These are phyloP conservation scores for Ceratothoa steindachneri DNA, from an alignment of 2,888 invertebrate genomes.

Conservation along the genomic window DNA sequence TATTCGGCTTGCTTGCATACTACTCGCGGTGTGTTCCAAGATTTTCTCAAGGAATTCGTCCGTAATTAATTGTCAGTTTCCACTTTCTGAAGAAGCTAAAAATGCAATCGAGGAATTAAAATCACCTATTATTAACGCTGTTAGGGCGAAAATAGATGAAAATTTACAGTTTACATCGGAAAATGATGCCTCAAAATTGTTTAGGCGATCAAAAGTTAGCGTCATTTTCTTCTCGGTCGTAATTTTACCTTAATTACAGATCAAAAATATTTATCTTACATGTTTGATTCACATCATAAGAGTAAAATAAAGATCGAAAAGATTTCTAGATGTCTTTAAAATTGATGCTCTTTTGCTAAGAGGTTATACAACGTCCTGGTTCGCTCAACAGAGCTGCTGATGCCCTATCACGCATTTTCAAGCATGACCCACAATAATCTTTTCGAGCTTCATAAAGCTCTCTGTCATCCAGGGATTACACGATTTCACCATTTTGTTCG, in stretches of 20 bases:
- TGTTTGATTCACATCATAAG: constrained; percentile 21
- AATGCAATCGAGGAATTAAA: constrained; percentile 10
- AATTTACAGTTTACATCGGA: constrained; percentile 15
- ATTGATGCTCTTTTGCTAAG: too few species aligned
- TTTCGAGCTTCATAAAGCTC: constrained; percentile 14
- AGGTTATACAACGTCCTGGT: constrained; percentile 18
- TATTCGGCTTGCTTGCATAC: constrained; percentile 11
- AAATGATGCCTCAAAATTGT: too few species aligned
- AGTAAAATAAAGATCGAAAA: too few species aligned
- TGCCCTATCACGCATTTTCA: too few species aligned
- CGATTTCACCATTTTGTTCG: constrained; percentile 17
- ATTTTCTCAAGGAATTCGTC: too few species aligned
- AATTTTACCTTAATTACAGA: too few species aligned
- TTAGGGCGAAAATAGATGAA: constrained; percentile 18
- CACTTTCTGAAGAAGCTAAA: constrained; percentile 16
- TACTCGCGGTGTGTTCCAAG: constrained; percentile 18
- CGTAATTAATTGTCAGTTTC: too few species aligned
- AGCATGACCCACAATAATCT: constrained; percentile 7
- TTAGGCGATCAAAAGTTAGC: too few species aligned
- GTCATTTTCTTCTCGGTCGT: too few species aligned
- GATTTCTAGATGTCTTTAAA: too few species aligned
- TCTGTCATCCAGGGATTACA: constrained; percentile 26
- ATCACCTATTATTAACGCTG: constrained; percentile 5
- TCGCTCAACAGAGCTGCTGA: constrained; percentile 14
- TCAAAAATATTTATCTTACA: too few species aligned